Percentiles rank a stretch among this genome's conserved stretches.
phyloP scores from a whole-genome alignment of 2,113 vertebrate species.

The Aldabrachelys gigantea region DNA sequence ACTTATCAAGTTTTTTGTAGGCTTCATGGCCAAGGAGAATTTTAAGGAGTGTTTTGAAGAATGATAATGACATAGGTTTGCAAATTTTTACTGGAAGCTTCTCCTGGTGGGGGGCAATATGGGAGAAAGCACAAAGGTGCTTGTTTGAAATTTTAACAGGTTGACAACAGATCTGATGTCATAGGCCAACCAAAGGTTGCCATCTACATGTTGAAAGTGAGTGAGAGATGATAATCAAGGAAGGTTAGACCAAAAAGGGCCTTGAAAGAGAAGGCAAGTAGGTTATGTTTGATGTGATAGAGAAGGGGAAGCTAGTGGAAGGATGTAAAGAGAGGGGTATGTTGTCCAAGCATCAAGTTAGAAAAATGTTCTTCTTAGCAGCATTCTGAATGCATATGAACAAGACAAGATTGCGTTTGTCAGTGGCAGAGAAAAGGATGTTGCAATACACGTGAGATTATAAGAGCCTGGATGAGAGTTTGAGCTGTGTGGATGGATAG shows the following conservation, averaged over 20 bases:
- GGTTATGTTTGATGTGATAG: background rate
- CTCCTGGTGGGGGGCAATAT: conserved; percentile 31
- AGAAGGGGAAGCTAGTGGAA: background rate
- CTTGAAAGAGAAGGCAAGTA: background rate
- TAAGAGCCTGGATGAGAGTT: too few relatives aligned
- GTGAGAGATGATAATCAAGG: background rate
- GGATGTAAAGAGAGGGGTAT: background rate
- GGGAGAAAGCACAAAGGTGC: conserved; percentile 66
- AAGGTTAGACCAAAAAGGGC: background rate
- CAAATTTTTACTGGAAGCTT: conserved; percentile 54
- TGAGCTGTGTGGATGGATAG: too few relatives aligned
- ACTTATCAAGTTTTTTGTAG: background rate
- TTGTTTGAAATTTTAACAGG: conserved; percentile 64
- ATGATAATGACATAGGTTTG: conserved; percentile 68
- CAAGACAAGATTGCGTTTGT: background rate
- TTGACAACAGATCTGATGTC: background rate
- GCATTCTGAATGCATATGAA: background rate
- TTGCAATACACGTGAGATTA: too few relatives aligned
- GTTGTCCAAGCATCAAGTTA: background rate
- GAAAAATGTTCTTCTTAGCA: background rate
- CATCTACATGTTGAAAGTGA: background rate
- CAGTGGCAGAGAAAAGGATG: background rate
- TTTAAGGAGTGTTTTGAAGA: conserved; percentile 62
- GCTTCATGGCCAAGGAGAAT: conserved; percentile 63
- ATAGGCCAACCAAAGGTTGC: conserved; percentile 55